phyloP scores from a whole-genome alignment of 2,113 vertebrate species.

The Fulica atra region DNA sequence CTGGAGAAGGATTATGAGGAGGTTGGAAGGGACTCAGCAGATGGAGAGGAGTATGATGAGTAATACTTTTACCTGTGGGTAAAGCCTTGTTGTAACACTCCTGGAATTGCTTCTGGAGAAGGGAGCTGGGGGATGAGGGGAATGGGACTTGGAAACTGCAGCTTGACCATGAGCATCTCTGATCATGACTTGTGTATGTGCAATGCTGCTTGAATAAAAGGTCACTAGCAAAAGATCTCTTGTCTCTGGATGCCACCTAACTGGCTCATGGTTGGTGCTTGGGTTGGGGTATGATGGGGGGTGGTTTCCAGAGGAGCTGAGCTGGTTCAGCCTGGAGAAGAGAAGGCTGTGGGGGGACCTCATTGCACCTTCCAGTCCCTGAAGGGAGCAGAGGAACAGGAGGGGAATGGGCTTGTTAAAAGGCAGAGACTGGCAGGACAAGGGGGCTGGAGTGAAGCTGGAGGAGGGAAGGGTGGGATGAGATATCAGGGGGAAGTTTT shows the following conservation, averaged over 20 bases:
- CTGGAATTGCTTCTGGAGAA: too few relatives aligned
- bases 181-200: background rate
- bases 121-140: background rate
- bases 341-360: too few relatives aligned
- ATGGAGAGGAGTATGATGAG: background rate
- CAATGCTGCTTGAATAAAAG: background rate
- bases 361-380: too few relatives aligned
- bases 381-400: too few relatives aligned
- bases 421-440: too few relatives aligned
- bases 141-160: background rate
- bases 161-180: background rate
- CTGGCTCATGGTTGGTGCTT: background rate
- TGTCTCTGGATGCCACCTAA: background rate
- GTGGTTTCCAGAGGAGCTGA: too few relatives aligned
- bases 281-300: too few relatives aligned
- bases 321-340: too few relatives aligned
- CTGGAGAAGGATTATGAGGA: conserved; percentile 58
- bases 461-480: too few relatives aligned
- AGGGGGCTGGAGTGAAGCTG: too few relatives aligned
- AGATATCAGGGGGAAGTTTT: too few relatives aligned
- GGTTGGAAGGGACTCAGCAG: background rate
- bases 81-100: background rate
- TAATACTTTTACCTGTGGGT: background rate
- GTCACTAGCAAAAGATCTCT: background rate
- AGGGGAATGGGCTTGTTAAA: too few relatives aligned